phyloP scores from a whole-genome alignment of 2,113 vertebrate genomes.

The Turnix velox region DNA sequence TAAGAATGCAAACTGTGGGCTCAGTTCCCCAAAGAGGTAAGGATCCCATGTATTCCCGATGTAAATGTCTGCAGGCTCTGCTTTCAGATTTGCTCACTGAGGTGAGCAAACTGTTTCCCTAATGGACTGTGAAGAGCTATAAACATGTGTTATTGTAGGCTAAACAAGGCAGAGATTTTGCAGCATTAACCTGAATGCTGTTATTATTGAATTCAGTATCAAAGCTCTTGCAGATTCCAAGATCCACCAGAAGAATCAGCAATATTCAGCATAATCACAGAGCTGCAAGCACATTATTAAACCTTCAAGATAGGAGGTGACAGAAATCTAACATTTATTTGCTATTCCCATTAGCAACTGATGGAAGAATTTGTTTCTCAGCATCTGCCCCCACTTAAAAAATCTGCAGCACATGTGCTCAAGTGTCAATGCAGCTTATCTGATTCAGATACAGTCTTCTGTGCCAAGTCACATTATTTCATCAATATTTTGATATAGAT shows the following conservation, averaged over 20 bases:
- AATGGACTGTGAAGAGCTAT: not conserved
- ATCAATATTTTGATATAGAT: not conserved
- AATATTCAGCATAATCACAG: not conserved
- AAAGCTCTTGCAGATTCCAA: not conserved
- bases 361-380: not conserved
- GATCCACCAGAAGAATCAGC: not conserved
- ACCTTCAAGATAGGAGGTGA: not conserved
- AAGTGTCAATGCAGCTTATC: not conserved
- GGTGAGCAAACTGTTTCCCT: not conserved
- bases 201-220: not conserved
- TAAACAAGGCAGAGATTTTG: slow-evolving; percentile 8
- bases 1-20: rapidly evolving
- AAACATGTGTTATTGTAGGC: not conserved
- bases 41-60: not conserved
- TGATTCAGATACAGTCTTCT: not conserved
- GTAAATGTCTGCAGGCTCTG: not conserved
- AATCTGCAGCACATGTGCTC: not conserved
- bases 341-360: not conserved
- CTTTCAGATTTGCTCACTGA: not conserved
- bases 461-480: not conserved
- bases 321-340: not conserved
- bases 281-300: not conserved
- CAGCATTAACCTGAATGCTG: not conserved
- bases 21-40: not conserved
- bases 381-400: not conserved